phyloP scores from a whole-genome alignment of 2,113 vertebrate genomes.

The Gymnorhina tibicen region DNA sequence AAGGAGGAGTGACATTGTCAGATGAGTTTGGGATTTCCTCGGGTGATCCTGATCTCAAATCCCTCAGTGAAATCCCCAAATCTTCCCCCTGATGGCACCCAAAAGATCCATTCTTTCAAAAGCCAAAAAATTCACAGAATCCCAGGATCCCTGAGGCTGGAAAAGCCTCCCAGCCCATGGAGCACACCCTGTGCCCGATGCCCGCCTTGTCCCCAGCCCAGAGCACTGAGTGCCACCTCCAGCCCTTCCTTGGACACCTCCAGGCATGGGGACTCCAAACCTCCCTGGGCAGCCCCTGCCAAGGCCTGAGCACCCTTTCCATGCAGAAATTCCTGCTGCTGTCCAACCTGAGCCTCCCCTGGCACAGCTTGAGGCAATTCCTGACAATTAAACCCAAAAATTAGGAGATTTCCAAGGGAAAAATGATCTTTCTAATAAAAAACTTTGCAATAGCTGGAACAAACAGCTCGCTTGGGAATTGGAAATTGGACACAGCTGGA shows the following conservation, averaged over 20 bases:
- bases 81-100: not conserved
- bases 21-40: not conserved
- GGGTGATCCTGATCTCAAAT: not conserved
- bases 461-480: not conserved
- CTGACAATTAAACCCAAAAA: not conserved
- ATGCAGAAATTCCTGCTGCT: not conserved
- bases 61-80: not conserved
- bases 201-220: not conserved
- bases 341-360: not conserved
- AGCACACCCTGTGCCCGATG: fast-evolving
- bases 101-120: not conserved
- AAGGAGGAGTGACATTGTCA: fast-evolving
- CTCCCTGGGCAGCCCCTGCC: not conserved
- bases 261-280: not conserved
- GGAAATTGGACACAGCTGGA: not conserved
- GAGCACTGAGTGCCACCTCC: not conserved
- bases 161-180: not conserved
- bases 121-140: not conserved
- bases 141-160: fast-evolving
- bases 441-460: not conserved
- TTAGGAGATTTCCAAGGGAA: not conserved
- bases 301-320: not conserved
- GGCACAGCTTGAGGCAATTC: fast-evolving
- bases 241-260: not conserved
- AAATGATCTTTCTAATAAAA: not conserved